Conservation (phyloP, 1,140 invertebrate genomes). For the Dolichoris vasculosae region DNA sequence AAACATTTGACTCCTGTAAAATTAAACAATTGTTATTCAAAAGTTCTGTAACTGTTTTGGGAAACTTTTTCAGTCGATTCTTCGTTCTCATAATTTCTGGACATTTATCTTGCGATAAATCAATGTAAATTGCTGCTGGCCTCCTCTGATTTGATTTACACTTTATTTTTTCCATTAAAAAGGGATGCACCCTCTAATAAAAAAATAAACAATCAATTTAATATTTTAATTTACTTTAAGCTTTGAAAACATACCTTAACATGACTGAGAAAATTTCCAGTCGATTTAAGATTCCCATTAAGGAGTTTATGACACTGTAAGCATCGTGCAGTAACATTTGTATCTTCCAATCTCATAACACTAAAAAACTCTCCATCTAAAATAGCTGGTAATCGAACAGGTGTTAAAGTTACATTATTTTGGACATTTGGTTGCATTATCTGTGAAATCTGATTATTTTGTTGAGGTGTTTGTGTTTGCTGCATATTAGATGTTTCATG, state of each 20-base stretch:
- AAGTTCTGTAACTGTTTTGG: slow-evolving; percentile 62
- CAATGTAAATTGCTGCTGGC: slow-evolving; percentile 70
- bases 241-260: slow-evolving; percentile 66
- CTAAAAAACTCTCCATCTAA: slow-evolving; percentile 72
- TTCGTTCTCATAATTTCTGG: slow-evolving; percentile 66
- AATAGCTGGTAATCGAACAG: slow-evolving; percentile 71
- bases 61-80: slow-evolving; percentile 67
- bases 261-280: slow-evolving; percentile 73
- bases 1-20: neutral
- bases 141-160: slow-evolving; percentile 72
- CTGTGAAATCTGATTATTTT: slow-evolving; percentile 59
- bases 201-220: slow-evolving; percentile 23
- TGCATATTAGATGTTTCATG: slow-evolving; percentile 55
- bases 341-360: slow-evolving; percentile 70
- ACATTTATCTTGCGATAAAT: slow-evolving; percentile 65
- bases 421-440: slow-evolving; percentile 61
- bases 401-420: slow-evolving; percentile 67
- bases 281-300: slow-evolving; percentile 73
- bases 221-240: slow-evolving; percentile 15
- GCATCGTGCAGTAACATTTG: slow-evolving; percentile 71
- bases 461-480: slow-evolving; percentile 57
- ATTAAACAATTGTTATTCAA: neutral
- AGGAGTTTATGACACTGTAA: slow-evolving; percentile 70
- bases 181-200: slow-evolving; percentile 70
- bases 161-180: slow-evolving; percentile 71